phyloP scores from a whole-genome alignment of 2,888 invertebrate species.

The Athalia rosae region DNA sequence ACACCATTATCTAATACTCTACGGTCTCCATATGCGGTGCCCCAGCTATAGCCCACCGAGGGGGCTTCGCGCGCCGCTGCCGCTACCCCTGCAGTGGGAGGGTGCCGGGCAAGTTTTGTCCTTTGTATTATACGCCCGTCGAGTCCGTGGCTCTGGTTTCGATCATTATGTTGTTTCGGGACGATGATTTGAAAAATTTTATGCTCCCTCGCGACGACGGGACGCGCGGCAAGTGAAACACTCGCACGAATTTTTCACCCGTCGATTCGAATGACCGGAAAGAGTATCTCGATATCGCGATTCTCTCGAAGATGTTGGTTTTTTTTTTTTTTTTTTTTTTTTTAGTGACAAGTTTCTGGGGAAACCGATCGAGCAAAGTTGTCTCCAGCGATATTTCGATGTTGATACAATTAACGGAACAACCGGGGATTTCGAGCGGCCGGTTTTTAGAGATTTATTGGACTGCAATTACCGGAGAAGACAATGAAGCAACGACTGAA shows the following conservation, averaged over 20 bases:
- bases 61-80: conserved; percentile 15
- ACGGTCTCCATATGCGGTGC: conserved; percentile 71
- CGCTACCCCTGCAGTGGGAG: neutral
- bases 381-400: neutral
- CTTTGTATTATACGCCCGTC: neutral
- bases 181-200: conserved; percentile 9
- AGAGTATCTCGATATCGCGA: too few species aligned
- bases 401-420: neutral
- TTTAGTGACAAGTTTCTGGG: too few species aligned
- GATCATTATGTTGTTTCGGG: neutral
- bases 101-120: conserved; percentile 22
- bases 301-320: too few species aligned
- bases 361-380: neutral
- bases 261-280: neutral
- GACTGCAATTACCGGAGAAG: neutral
- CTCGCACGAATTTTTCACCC: neutral
- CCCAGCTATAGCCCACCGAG: conserved; percentile 60
- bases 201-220: neutral
- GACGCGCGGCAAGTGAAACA: conserved; percentile 19
- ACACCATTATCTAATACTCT: conserved; percentile 72
- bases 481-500: conserved; percentile 13
- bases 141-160: neutral
- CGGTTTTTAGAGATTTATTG: conserved; percentile 8
- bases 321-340: too few species aligned
- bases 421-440: neutral